Percentiles rank a stretch among this genome's conserved stretches.
phyloP scores from a whole-genome alignment of 2,113 vertebrate species.

The Aegotheles bennettii region DNA sequence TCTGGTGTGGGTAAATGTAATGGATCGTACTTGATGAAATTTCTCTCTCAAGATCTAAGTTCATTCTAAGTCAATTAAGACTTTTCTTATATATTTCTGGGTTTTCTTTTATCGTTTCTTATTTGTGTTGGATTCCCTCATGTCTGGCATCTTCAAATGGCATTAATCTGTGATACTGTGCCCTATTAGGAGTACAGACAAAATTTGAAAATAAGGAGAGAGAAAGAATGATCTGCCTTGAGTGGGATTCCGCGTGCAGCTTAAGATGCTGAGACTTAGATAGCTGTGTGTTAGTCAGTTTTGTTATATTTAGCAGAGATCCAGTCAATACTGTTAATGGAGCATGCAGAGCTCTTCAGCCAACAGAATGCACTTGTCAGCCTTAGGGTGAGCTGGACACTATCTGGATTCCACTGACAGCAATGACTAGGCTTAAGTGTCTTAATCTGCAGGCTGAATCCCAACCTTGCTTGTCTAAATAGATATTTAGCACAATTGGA shows the following conservation, averaged over 20 bases:
- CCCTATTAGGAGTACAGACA: not conserved
- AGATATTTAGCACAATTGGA: not conserved
- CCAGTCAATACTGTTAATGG: not conserved
- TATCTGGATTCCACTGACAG: not conserved
- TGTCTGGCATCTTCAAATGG: not conserved
- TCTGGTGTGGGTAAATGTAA: not conserved
- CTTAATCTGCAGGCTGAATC: constrained; percentile 3
- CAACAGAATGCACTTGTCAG: not conserved
- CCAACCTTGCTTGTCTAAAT: not conserved
- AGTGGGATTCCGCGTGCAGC: not conserved
- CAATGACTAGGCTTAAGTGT: not conserved
- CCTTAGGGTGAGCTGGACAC: not conserved
- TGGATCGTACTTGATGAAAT: not conserved
- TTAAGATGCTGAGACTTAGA: not conserved
- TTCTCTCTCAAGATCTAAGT: not conserved
- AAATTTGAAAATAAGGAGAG: not conserved
- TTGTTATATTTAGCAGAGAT: constrained; percentile 10
- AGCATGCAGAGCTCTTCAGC: not conserved
- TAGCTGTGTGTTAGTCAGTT: not conserved
- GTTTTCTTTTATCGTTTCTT: not conserved
- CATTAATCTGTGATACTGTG: not conserved
- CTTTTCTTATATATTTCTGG: not conserved
- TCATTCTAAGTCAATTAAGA: not conserved
- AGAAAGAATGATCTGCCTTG: not conserved
- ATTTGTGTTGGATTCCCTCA: not conserved